phyloP scores from a whole-genome alignment of 2,797 vertebrate species.

The Halcyon badia region DNA sequence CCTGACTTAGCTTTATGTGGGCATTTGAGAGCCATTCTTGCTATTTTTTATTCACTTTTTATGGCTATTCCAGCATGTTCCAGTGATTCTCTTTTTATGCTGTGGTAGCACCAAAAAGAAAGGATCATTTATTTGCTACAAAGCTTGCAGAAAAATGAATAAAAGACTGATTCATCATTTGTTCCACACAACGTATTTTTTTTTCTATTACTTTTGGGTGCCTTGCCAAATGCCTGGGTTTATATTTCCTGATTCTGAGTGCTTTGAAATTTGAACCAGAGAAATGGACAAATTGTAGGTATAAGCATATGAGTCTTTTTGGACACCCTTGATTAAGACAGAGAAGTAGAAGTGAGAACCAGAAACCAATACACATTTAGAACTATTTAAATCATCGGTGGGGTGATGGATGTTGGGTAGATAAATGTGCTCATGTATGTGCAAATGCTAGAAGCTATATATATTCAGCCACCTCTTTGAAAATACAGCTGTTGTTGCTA shows the following conservation, averaged over 20 bases:
- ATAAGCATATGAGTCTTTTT: not conserved
- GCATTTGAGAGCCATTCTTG: conserved; percentile 74
- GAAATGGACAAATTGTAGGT: conserved; percentile 15
- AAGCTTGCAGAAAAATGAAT: conserved; percentile 74
- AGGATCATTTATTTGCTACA: conserved; percentile 73
- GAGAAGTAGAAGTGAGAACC: not conserved
- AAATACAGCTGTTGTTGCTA: not conserved
- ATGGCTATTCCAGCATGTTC: conserved; percentile 72
- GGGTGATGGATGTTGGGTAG: not conserved
- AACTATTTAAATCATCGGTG: not conserved
- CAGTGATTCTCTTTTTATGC: conserved; percentile 74
- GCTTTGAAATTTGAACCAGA: conserved; percentile 56
- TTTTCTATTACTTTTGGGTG: conserved; percentile 55
- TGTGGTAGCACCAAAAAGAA: conserved; percentile 73
- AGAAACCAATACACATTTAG: not conserved
- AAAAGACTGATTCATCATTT: conserved; percentile 71
- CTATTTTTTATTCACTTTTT: conserved; percentile 75
- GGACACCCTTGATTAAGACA: not conserved
- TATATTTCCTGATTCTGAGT: conserved; percentile 39
- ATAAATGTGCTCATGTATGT: not conserved
- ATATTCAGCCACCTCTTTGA: not conserved
- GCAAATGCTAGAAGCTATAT: not conserved
- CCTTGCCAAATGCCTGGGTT: conserved; percentile 18
- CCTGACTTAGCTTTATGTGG: conserved; percentile 73
- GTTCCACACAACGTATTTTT: conserved; percentile 39